Evolutionary conservation across 2,113 vertebrate species (phyloP).

Genomic region (Thoracochromis brauschi): DNA sequence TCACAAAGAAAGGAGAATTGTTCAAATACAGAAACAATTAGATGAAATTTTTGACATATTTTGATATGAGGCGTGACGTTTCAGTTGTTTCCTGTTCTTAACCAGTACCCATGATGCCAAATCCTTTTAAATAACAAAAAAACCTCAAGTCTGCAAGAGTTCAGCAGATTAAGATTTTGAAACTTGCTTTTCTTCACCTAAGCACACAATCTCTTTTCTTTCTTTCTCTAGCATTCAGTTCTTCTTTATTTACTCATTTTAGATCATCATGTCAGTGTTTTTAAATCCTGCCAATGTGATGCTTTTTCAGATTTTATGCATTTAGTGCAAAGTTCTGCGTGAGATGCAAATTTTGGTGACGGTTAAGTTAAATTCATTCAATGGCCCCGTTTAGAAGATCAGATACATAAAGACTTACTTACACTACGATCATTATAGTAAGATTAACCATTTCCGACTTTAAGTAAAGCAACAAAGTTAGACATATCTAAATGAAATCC

Average conservation of each 20-base stretch:
- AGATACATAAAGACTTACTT: background rate
- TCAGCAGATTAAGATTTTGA: background rate
- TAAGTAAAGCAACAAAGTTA: background rate
- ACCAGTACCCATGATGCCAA: background rate
- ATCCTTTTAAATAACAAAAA: background rate
- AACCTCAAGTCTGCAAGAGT: accelerated
- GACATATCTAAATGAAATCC: accelerated
- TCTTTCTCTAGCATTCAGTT: background rate
- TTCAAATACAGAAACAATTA: background rate
- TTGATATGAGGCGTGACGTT: background rate
- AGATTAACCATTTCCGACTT: background rate
- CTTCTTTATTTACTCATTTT: background rate
- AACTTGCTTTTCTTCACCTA: background rate
- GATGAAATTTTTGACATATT: background rate
- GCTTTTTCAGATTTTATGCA: background rate
- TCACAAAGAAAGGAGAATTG: background rate
- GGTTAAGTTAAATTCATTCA: background rate
- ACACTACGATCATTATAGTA: accelerated
- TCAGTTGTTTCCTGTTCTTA: background rate
- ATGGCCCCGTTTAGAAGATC: background rate
- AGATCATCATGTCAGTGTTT: background rate
- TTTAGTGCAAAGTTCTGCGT: background rate
- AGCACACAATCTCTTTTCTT: background rate
- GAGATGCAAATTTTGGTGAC: background rate
- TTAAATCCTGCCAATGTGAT: background rate